Percentiles rank a stretch among this genome's conserved stretches.
phyloP scores from a whole-genome alignment of 2,113 vertebrate genomes.

The Actenoides lindsayi region DNA sequence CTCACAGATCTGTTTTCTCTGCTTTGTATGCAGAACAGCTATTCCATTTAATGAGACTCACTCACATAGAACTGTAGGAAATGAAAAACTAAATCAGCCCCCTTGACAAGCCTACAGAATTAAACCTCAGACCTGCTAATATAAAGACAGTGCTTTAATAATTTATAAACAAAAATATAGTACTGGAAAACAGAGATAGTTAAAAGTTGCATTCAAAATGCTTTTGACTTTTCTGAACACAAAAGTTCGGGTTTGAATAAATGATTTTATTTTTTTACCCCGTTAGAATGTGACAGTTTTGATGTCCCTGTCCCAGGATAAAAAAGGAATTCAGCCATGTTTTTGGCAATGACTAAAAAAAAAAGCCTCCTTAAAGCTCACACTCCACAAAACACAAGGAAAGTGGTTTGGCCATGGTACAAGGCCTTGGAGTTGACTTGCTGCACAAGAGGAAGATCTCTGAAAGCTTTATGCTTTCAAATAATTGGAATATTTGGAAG shows the following conservation, averaged over 20 bases:
- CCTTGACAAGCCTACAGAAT: slow-evolving; percentile 2
- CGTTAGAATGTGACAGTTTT: background rate
- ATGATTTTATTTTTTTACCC: background rate
- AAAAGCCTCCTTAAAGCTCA: background rate
- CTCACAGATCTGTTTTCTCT: background rate
- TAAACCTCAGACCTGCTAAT: background rate
- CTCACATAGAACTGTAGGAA: slow-evolving; percentile 27
- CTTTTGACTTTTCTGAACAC: background rate
- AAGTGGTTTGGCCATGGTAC: background rate
- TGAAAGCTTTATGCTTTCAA: background rate
- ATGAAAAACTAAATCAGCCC: background rate
- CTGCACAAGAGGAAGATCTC: background rate
- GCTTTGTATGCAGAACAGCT: slow-evolving; percentile 1
- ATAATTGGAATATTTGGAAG: background rate
- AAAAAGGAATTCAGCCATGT: background rate
- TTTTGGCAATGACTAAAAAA: background rate
- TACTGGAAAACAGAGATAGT: background rate
- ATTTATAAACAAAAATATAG: background rate
- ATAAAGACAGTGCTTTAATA: background rate
- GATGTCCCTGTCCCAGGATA: background rate
- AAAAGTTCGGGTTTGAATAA: background rate
- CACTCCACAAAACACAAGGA: background rate
- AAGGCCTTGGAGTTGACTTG: background rate
- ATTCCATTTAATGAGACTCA: slow-evolving; percentile 8
- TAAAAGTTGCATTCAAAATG: background rate